These are phyloP conservation scores for Macrostomum lignano DNA, from an alignment of 1,140 invertebrate genomes.

Conservation along the genomic window DNA sequence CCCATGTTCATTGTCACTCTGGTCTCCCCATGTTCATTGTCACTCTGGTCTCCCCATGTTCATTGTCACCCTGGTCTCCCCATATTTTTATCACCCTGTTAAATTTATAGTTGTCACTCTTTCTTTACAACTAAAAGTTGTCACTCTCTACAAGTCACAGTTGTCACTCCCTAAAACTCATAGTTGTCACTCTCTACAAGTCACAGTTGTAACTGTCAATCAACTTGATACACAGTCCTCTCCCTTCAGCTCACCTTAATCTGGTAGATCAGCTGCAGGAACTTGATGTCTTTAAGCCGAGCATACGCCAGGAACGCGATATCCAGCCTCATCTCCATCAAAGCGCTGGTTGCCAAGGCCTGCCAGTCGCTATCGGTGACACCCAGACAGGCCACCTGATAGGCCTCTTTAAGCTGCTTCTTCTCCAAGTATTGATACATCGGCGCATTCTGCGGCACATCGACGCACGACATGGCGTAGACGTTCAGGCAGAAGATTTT, in stretches of 20 bases:
- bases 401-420: constrained; percentile 51
- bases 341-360: constrained; percentile 46
- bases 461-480: constrained; percentile 58
- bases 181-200: too few species aligned
- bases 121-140: too few species aligned
- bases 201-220: too few species aligned
- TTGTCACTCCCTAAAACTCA: too few species aligned
- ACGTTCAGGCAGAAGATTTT: constrained; percentile 73
- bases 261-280: constrained; percentile 44
- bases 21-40: too few species aligned
- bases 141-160: too few species aligned
- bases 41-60: too few species aligned
- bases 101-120: too few species aligned
- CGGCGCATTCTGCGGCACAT: constrained; percentile 59
- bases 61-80: too few species aligned
- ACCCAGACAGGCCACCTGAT: constrained; percentile 65
- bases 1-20: too few species aligned
- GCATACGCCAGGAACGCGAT: constrained; percentile 60
- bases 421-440: constrained; percentile 82
- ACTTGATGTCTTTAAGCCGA: constrained; percentile 43
- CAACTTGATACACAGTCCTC: too few species aligned
- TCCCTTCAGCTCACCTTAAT: constrained; percentile 38
- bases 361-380: constrained; percentile 80
- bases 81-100: too few species aligned
- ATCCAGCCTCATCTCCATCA: constrained; percentile 48